Percentiles rank a stretch among this genome's conserved stretches.
phyloP scores from a whole-genome alignment of 2,797 vertebrate species.

The Sebastes wilsoni region DNA sequence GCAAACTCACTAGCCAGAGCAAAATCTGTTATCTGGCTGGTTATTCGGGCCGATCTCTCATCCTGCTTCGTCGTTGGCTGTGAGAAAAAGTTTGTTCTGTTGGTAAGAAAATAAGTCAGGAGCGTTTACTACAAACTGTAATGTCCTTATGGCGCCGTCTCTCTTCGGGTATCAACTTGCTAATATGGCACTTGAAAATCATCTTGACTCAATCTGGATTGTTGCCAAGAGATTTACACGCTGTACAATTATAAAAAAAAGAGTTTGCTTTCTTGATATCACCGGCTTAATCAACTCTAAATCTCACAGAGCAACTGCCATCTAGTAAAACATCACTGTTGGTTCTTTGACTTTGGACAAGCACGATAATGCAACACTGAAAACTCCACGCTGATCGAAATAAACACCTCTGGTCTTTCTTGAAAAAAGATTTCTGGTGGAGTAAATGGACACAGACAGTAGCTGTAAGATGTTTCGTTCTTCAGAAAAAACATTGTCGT shows the following conservation, averaged over 20 bases:
- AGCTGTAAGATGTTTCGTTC: slow-evolving; percentile 8
- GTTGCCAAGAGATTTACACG: slow-evolving; percentile 32
- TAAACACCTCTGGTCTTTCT: not conserved
- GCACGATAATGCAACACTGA: slow-evolving; percentile 27
- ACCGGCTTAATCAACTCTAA: slow-evolving; percentile 13
- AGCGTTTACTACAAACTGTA: not conserved
- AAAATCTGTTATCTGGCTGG: not conserved
- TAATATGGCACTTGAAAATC: slow-evolving; percentile 70
- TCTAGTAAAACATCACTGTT: slow-evolving; percentile 28
- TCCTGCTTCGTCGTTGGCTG: not conserved
- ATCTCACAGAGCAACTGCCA: slow-evolving; percentile 51
- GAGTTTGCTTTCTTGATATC: slow-evolving; percentile 5
- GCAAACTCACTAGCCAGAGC: not conserved
- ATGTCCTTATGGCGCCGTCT: not conserved
- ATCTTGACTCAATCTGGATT: not conserved
- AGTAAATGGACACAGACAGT: slow-evolving; percentile 28
- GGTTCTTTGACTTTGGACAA: slow-evolving; percentile 30
- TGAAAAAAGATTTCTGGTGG: slow-evolving; percentile 4
- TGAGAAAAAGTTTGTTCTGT: not conserved
- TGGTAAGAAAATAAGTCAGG: slow-evolving; percentile 5
- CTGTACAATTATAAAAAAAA: slow-evolving; percentile 38
- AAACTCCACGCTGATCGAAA: slow-evolving; percentile 13
- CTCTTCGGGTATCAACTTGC: not conserved
- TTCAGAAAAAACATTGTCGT: slow-evolving; percentile 15
- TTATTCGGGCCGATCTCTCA: not conserved